These are phyloP conservation scores for Microcebus lehilahytsara DNA, from an alignment of 2,113 vertebrate genomes.

Conservation along the genomic window DNA sequence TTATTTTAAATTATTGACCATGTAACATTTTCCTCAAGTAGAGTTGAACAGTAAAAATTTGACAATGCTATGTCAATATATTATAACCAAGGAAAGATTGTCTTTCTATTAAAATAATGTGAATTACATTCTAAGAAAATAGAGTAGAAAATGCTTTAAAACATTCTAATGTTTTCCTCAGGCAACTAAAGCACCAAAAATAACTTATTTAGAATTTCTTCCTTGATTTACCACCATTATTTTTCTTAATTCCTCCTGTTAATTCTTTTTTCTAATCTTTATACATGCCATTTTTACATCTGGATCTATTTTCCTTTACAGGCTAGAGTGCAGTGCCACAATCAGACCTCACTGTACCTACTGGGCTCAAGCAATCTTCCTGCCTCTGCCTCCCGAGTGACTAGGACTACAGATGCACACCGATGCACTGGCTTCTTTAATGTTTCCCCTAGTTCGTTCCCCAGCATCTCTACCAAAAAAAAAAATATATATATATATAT, in stretches of 20 bases:
- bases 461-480: too few relatives aligned
- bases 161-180: neutral
- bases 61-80: neutral
- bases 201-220: constrained; percentile 12
- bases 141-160: neutral
- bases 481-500: too few relatives aligned
- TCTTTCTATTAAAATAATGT: constrained; percentile 25
- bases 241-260: neutral
- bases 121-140: neutral
- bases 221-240: neutral
- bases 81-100: neutral
- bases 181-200: neutral
- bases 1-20: neutral
- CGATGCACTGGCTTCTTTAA: neutral
- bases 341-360: neutral
- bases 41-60: neutral
- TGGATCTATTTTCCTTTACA: neutral
- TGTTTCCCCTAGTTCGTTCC: too few relatives aligned
- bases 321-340: too few relatives aligned
- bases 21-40: constrained; percentile 3
- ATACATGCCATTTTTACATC: neutral
- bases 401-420: too few relatives aligned
- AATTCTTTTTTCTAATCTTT: neutral
- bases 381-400: too few relatives aligned
- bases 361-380: neutral